Percentiles rank a stretch among this genome's conserved stretches.
Conservation (phyloP, 1,140 invertebrate genomes). For the Anagrus nilaparvatae region DNA sequence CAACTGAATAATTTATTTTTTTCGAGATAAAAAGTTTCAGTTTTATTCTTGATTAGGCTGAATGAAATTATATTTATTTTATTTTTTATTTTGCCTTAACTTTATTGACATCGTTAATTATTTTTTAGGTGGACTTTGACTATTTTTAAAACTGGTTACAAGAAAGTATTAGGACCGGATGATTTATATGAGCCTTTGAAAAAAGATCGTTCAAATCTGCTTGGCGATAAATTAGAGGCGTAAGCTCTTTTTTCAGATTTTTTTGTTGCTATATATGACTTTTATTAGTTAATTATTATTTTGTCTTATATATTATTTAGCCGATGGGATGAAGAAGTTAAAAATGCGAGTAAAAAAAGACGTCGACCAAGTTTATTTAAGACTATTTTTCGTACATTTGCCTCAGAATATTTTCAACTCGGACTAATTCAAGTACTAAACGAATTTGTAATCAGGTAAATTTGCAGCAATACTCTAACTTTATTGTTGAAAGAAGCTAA, state of each 20-base stretch:
- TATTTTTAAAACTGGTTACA: conserved; percentile 45
- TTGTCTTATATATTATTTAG: too few species aligned
- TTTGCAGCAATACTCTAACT: neutral
- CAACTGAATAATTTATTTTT: too few species aligned
- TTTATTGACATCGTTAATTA: too few species aligned
- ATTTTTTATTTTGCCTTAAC: too few species aligned
- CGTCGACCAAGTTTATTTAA: conserved; percentile 37
- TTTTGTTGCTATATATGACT: too few species aligned
- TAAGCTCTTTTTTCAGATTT: too few species aligned
- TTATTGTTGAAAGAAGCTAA: neutral
- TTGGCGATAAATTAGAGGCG: conserved; percentile 47
- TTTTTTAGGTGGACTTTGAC: conserved; percentile 41
- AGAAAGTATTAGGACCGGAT: conserved; percentile 41
- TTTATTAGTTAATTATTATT: too few species aligned
- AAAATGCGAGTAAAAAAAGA: conserved; percentile 25
- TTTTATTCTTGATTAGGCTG: too few species aligned
- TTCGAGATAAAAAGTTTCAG: too few species aligned
- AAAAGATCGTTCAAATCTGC: conserved; percentile 38
- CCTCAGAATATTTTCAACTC: conserved; percentile 42
- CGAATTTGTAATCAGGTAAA: conserved; percentile 33
- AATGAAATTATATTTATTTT: too few species aligned
- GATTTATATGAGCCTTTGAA: conserved; percentile 46
- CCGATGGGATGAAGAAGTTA: conserved; percentile 38
- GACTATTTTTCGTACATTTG: conserved; percentile 50
- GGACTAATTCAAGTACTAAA: conserved; percentile 37